phyloP scores from a whole-genome alignment of 2,888 invertebrate species.

The Eupithecia tripunctaria region DNA sequence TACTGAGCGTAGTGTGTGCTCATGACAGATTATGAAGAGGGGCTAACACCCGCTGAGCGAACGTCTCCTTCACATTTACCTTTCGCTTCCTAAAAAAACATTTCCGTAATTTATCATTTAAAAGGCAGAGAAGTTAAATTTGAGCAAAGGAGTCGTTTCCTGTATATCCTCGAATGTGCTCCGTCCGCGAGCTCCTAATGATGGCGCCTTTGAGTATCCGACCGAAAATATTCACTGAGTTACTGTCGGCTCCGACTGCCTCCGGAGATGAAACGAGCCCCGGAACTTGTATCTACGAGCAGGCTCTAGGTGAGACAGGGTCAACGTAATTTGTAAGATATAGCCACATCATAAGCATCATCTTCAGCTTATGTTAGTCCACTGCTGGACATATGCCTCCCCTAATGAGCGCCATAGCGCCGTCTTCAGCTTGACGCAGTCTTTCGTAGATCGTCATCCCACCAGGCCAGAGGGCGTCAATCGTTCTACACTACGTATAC shows the following conservation, averaged over 20 bases:
- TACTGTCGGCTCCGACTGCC: slow-evolving; percentile 22
- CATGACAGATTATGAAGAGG: neutral
- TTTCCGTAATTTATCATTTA: slow-evolving; percentile 5
- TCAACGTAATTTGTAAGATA: neutral
- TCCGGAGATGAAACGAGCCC: neutral
- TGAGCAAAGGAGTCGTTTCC: neutral
- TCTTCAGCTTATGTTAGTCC: too few species aligned
- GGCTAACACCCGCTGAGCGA: neutral
- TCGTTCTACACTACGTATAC: too few species aligned
- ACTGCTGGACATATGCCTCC: too few species aligned
- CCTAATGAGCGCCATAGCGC: too few species aligned
- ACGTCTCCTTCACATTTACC: neutral
- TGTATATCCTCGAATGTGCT: slow-evolving; percentile 43
- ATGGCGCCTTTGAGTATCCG: slow-evolving; percentile 69
- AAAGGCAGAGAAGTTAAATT: slow-evolving; percentile 10
- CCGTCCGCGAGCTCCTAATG: slow-evolving; percentile 58
- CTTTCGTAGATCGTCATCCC: too few species aligned
- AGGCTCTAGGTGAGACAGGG: neutral
- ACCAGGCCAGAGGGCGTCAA: too few species aligned
- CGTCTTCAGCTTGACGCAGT: too few species aligned
- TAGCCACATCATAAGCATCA: too few species aligned
- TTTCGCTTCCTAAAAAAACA: slow-evolving; percentile 2
- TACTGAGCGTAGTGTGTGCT: neutral
- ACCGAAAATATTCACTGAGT: slow-evolving; percentile 60
- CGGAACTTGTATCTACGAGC: neutral